phyloP scores from a whole-genome alignment of 2,888 invertebrate genomes.

The Perithous albicinctus region DNA sequence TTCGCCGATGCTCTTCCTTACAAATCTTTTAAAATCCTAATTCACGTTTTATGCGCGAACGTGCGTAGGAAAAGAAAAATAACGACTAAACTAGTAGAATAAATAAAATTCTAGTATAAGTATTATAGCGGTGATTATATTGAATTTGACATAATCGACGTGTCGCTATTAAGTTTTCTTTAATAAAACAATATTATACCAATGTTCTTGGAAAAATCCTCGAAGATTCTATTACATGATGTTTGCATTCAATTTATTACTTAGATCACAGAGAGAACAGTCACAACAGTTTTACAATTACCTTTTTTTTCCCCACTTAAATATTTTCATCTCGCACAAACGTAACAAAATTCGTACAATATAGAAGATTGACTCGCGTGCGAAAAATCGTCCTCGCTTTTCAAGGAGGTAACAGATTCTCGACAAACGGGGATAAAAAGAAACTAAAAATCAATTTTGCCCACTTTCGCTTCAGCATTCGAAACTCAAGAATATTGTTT shows the following conservation, averaged over 20 bases:
- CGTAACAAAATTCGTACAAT: constrained; percentile 65
- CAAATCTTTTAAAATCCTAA: constrained; percentile 3
- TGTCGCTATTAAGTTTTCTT: constrained; percentile 41
- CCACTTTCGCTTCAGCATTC: background rate
- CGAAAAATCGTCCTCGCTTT: constrained; percentile 17
- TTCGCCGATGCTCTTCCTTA: background rate
- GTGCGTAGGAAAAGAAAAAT: constrained; percentile 26
- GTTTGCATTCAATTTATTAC: constrained; percentile 50
- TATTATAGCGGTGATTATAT: constrained; percentile 42
- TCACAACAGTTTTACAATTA: constrained; percentile 62
- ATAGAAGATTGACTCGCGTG: constrained; percentile 23
- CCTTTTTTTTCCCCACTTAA: constrained; percentile 47
- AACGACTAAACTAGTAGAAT: constrained; percentile 36
- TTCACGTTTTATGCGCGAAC: constrained; percentile 25
- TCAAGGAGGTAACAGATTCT: constrained; percentile 5
- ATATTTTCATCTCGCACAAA: constrained; percentile 64
- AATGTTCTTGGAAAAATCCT: background rate
- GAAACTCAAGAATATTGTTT: too few relatives aligned
- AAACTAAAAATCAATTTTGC: background rate
- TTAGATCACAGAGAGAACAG: constrained; percentile 70
- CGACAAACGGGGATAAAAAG: background rate
- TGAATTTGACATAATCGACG: constrained; percentile 35
- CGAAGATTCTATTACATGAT: constrained; percentile 25
- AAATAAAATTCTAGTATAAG: constrained; percentile 33
- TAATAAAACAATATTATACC: constrained; percentile 54